Conservation (phyloP, 2,797 vertebrate species). For the Podarcis siculus region DNA sequence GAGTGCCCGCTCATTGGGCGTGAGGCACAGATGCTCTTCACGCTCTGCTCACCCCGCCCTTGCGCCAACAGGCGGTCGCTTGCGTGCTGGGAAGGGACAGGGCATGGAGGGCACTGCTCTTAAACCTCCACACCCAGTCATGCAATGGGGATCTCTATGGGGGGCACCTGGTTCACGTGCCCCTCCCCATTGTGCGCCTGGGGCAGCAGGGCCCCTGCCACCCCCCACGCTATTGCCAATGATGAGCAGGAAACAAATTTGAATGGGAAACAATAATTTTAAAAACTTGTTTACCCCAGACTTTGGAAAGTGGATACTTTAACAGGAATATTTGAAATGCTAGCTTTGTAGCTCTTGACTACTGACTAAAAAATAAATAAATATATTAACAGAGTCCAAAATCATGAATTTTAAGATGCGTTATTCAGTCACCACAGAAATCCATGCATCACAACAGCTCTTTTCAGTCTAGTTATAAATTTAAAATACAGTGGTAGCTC, state of each 20-base stretch:
- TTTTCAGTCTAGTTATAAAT: constrained; percentile 39
- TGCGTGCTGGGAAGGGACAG: too few species aligned
- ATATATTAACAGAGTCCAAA: constrained; percentile 9
- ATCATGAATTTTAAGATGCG: constrained; percentile 27
- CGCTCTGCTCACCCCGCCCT: too few species aligned
- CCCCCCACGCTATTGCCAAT: too few species aligned
- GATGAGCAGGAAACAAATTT: neutral
- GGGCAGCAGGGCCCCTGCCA: too few species aligned
- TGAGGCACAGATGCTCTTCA: too few species aligned
- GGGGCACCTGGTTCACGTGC: too few species aligned
- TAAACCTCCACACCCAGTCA: too few species aligned
- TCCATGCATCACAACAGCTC: neutral
- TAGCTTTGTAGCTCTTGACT: neutral
- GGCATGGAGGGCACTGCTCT: too few species aligned
- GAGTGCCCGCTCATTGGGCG: too few species aligned
- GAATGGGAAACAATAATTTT: neutral
- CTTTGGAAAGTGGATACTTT: constrained; percentile 26
- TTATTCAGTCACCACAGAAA: constrained; percentile 13
- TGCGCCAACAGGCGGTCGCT: too few species aligned
- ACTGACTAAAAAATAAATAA: constrained; percentile 23
- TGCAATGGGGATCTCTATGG: too few species aligned
- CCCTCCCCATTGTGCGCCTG: too few species aligned
- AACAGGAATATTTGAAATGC: constrained; percentile 49
- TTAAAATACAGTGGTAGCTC: constrained; percentile 8
- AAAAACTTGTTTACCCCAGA: constrained; percentile 23